Evolutionary conservation across 2,797 vertebrate species (phyloP).

Genomic region (Arrhamphus sclerolepis): DNA sequence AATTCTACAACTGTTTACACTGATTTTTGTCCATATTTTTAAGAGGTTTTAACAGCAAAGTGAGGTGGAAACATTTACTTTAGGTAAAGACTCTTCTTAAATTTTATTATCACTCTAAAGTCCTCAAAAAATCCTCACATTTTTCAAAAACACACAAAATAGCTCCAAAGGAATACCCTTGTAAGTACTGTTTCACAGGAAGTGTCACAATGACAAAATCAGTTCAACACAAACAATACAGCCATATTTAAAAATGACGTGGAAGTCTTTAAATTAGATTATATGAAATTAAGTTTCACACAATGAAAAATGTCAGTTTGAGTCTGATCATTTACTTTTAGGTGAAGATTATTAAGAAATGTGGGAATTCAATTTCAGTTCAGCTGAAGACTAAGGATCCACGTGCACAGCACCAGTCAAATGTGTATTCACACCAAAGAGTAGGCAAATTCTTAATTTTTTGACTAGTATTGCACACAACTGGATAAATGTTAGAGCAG

Average conservation of each 20-base stretch:
- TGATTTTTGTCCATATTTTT: too few relatives aligned
- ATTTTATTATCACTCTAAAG: conserved; percentile 43
- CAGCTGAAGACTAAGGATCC: conserved; percentile 9
- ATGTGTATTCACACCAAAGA: background rate
- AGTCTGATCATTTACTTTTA: conserved; percentile 14
- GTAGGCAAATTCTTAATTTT: background rate
- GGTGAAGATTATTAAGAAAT: conserved; percentile 19
- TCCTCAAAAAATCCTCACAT: conserved; percentile 41
- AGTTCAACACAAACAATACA: conserved; percentile 49
- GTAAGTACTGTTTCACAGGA: conserved; percentile 42
- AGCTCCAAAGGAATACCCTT: conserved; percentile 38
- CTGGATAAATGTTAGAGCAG: conserved; percentile 29
- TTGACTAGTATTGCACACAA: background rate
- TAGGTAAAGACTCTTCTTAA: conserved; percentile 23
- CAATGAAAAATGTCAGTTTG: conserved; percentile 34
- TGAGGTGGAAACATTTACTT: too few relatives aligned
- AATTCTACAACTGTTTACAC: too few relatives aligned
- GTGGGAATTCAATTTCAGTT: conserved; percentile 12
- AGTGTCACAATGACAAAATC: conserved; percentile 35
- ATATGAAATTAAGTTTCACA: conserved; percentile 14
- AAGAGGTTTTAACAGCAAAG: too few relatives aligned
- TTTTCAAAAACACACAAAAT: conserved; percentile 49
- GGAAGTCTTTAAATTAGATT: conserved; percentile 17
- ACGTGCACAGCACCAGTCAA: background rate
- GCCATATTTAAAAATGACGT: conserved; percentile 25